These are phyloP conservation scores for Callionymus lyra DNA, from an alignment of 2,113 vertebrate genomes.

Conservation along the genomic window DNA sequence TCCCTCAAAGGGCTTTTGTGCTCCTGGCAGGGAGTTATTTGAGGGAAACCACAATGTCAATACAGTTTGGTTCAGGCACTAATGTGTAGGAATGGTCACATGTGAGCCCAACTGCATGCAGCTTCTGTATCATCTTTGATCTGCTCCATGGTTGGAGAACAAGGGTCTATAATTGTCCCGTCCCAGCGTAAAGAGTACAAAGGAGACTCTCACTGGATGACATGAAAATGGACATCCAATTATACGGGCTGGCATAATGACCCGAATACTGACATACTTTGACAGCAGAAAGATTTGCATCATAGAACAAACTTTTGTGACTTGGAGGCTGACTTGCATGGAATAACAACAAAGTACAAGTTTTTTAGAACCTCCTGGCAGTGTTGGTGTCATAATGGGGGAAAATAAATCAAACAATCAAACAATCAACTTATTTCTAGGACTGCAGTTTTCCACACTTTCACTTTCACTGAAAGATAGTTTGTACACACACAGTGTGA, in stretches of 20 bases:
- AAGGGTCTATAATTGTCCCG: slow-evolving; percentile 27
- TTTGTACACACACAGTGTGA: too few species aligned
- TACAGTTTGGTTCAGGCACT: slow-evolving; percentile 16
- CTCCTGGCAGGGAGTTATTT: slow-evolving; percentile 2
- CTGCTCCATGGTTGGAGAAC: slow-evolving; percentile 20
- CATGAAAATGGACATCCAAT: slow-evolving; percentile 33
- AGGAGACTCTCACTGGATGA: slow-evolving; percentile 26
- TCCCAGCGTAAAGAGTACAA: slow-evolving; percentile 25
- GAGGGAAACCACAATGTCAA: too few species aligned
- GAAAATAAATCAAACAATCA: too few species aligned
- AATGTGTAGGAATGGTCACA: slow-evolving; percentile 24
- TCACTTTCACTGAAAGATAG: too few species aligned
- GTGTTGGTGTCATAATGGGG: too few species aligned
- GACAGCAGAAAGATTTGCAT: too few species aligned
- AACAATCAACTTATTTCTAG: too few species aligned
- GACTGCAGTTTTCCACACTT: too few species aligned
- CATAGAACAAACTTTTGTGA: too few species aligned
- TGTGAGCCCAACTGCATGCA: slow-evolving; percentile 24
- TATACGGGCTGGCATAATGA: slow-evolving; percentile 23
- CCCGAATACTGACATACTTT: neutral
- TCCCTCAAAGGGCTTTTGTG: slow-evolving; percentile 20
- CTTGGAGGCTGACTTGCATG: too few species aligned
- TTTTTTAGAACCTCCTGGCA: too few species aligned
- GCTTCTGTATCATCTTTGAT: slow-evolving; percentile 34
- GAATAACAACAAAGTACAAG: too few species aligned